phyloP scores from a whole-genome alignment of 2,113 vertebrate species.

The Brachypteracias leptosomus region DNA sequence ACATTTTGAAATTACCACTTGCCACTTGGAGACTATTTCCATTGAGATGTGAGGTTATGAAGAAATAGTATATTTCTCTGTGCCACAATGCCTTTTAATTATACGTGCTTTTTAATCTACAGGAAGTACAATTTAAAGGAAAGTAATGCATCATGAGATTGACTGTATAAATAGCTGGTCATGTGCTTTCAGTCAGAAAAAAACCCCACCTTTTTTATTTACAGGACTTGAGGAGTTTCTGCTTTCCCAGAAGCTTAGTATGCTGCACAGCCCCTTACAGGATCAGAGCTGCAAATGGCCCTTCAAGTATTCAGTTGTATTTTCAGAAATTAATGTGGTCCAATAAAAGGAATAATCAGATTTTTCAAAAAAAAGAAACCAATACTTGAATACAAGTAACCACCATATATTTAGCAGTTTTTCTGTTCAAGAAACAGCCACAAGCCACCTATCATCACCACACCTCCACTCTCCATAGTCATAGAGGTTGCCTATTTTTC shows the following conservation, averaged over 20 bases:
- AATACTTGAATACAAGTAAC: background rate
- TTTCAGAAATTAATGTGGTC: background rate
- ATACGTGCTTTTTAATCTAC: background rate
- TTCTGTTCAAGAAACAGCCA: background rate
- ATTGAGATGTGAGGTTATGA: background rate
- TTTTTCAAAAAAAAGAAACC: background rate
- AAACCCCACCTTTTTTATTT: background rate
- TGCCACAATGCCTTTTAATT: background rate
- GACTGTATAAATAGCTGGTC: background rate
- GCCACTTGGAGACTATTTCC: background rate
- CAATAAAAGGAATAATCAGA: background rate
- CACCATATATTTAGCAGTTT: background rate
- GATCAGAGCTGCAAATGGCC: background rate
- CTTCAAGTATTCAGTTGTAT: background rate
- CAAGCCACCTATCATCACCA: background rate
- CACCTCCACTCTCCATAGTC: rapidly evolving
- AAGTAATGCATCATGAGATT: background rate
- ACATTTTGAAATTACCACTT: background rate
- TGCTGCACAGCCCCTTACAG: background rate
- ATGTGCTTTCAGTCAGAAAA: background rate
- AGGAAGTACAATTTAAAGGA: background rate
- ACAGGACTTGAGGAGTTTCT: background rate
- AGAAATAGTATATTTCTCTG: background rate
- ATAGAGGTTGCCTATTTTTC: background rate
- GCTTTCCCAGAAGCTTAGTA: background rate